Percentiles rank a stretch among this genome's conserved stretches.
Evolutionary conservation across 1,140 invertebrate species (phyloP).

Genomic region (Achroia grisella): DNA sequence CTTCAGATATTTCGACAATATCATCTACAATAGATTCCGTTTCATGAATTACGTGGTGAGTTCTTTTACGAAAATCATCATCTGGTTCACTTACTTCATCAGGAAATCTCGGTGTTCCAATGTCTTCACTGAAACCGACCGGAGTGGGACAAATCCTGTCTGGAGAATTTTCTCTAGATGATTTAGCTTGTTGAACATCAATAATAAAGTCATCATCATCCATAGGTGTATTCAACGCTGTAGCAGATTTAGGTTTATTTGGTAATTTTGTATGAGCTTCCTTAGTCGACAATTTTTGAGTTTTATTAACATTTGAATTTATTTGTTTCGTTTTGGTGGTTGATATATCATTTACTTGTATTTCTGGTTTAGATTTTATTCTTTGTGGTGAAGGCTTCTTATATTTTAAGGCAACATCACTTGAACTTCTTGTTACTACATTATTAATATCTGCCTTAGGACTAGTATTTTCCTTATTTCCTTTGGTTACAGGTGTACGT

Average conservation of each 20-base stretch:
- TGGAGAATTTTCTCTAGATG: slow-evolving; percentile 81
- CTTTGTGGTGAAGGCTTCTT: slow-evolving; percentile 53
- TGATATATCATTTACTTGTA: slow-evolving; percentile 50
- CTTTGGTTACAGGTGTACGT: slow-evolving; percentile 26
- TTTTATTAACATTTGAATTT: slow-evolving; percentile 47
- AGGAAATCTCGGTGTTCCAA: slow-evolving; percentile 78
- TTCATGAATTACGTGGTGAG: slow-evolving; percentile 65
- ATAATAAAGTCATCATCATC: slow-evolving; percentile 74
- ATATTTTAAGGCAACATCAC: slow-evolving; percentile 72
- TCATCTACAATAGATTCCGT: slow-evolving; percentile 64
- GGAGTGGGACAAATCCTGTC: slow-evolving; percentile 79
- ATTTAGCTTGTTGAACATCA: slow-evolving; percentile 80
- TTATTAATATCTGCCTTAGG: slow-evolving; percentile 58
- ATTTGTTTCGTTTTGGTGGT: slow-evolving; percentile 36
- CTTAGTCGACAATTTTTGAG: slow-evolving; percentile 49
- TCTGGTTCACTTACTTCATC: slow-evolving; percentile 82
- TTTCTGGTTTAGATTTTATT: slow-evolving; percentile 68
- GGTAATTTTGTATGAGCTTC: slow-evolving; percentile 46
- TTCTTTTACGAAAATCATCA: slow-evolving; percentile 68
- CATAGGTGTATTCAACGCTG: slow-evolving; percentile 51
- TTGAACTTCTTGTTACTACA: slow-evolving; percentile 73
- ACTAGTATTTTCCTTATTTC: slow-evolving; percentile 30
- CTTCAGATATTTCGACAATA: slow-evolving; percentile 73
- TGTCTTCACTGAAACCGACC: slow-evolving; percentile 73
- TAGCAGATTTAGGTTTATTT: slow-evolving; percentile 63